Evolutionary conservation across 2,797 vertebrate species (phyloP), one percentile per base, ranked within the genome.

Genomic region (Lagodon rhomboides): DNA sequence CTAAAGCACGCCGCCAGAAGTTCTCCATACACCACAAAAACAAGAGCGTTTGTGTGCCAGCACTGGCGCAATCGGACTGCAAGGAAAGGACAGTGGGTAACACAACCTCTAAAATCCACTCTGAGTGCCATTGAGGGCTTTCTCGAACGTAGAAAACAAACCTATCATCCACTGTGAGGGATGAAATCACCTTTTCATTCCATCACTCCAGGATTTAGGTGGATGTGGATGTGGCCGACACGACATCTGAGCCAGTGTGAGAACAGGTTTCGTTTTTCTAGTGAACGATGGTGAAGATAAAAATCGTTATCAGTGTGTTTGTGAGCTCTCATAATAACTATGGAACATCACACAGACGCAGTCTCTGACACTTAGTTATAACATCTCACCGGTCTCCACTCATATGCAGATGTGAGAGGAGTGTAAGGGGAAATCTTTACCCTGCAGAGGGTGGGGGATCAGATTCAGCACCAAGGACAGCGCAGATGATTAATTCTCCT

Each of bases 1-100:
- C 91, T 93, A 92, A 93, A 94, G 91, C 94, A 94, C 91, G 91
- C 91, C 91, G 94, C 93, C 91, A 93, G 89, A 93, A 95, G 86
- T 94, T 93, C 93, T 92, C 86, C 89, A 87, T 86, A 93, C 92
- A 89, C 83, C 90, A 92, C 86, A 92, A 88, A 94, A 92, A 91
- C 90, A 92, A 82, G 86, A 90, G 90, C 89, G 79, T 75, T 74
- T 50, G 77, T 83, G 92, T 91, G 90, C 86, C 91, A 93, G 89
- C 92, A 86, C 85, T 94, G 93, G 89, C 86, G 93, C 93, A 94
- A 91, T 89, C 86, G 72, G 63, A 87, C 91, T 77, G 88, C 90
- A 80, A 84, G 68, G 76, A 80, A 80, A 51, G 81, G 79, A 84
- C 75, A 76, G 76, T n/a, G 25, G 56, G 46, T 73, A 69, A 74